These are phyloP conservation scores for Rhabdomys dilectus DNA, from an alignment of 2,113 vertebrate genomes.

Conservation along the genomic window DNA sequence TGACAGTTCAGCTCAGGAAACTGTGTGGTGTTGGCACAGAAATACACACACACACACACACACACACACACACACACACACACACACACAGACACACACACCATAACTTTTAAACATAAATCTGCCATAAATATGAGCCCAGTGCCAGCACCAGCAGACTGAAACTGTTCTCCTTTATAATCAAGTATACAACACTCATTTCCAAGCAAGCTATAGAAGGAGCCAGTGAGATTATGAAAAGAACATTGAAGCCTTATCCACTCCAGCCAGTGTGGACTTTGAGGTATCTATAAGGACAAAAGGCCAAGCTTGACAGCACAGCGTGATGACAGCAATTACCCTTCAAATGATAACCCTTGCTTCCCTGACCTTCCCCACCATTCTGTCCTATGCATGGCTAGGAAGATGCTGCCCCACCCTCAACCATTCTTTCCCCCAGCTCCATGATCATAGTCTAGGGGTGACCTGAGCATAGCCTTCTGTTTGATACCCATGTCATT, in stretches of 20 bases:
- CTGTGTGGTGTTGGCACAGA: background rate
- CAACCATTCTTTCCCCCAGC: rapidly evolving
- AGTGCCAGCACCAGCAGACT: background rate
- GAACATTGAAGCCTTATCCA: rapidly evolving
- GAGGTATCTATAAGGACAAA: background rate
- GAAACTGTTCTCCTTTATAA: background rate
- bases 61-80: background rate
- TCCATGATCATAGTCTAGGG: background rate
- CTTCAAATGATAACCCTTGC: background rate
- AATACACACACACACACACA: background rate
- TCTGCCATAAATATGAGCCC: background rate
- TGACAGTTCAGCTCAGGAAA: rapidly evolving
- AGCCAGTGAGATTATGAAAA: background rate
- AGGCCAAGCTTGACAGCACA: background rate
- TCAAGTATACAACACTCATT: background rate
- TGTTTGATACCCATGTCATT: conserved; percentile 64
- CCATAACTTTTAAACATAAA: background rate
- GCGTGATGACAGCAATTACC: background rate
- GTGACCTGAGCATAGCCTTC: background rate
- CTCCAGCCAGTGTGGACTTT: no score
- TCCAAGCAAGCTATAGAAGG: background rate
- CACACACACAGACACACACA: background rate
- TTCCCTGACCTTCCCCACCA: background rate
- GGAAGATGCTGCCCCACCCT: background rate
- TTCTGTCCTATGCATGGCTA: background rate